Evolutionary conservation across 2,113 vertebrate genomes (phyloP).

Genomic region (Cairina moschata): DNA sequence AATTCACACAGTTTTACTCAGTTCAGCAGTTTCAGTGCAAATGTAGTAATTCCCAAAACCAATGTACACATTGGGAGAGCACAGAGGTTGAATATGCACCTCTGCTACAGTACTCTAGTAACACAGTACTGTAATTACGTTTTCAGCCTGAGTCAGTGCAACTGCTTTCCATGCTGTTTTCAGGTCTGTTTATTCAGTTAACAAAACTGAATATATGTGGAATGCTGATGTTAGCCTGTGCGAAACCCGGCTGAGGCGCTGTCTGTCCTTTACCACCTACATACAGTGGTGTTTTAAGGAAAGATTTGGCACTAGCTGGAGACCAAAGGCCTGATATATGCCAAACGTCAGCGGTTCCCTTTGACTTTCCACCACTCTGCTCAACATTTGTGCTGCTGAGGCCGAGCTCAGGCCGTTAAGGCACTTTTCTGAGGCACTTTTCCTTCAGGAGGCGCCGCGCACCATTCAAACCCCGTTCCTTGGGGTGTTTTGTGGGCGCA

Average conservation of each 20-base stretch:
- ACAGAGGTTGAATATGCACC: neutral
- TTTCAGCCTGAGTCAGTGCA: neutral
- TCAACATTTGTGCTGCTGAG: neutral
- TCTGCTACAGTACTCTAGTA: neutral
- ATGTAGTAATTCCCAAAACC: neutral
- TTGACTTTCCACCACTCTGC: no score
- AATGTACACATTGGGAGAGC: neutral
- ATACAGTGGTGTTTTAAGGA: accelerated
- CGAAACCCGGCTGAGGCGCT: neutral
- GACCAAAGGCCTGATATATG: no score
- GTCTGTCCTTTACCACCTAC: accelerated
- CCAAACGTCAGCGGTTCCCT: neutral
- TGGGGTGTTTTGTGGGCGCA: accelerated
- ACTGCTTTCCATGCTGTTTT: neutral
- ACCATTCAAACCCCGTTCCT: accelerated
- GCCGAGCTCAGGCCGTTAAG: accelerated
- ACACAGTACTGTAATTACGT: neutral
- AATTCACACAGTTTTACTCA: neutral
- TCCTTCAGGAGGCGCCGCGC: no score
- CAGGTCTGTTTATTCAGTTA: neutral
- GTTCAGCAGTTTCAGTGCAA: neutral
- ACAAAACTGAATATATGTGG: neutral
- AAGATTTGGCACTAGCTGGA: neutral
- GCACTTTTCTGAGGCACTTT: neutral
- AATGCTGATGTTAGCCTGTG: neutral